These are phyloP conservation scores for Petrolisthes cinctipes DNA, from an alignment of 2,888 invertebrate species.

Conservation along the genomic window DNA sequence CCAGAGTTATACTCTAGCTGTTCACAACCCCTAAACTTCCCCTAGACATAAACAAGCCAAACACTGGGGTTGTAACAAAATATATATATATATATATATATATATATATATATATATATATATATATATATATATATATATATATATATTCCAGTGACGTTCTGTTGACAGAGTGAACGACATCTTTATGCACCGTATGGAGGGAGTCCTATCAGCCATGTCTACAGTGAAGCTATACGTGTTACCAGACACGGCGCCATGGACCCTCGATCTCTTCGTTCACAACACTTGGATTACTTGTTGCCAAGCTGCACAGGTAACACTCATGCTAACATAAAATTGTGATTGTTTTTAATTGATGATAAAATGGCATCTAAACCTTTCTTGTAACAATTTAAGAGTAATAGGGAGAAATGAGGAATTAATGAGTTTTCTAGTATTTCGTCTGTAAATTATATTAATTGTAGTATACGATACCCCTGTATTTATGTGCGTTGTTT, in stretches of 20 bases:
- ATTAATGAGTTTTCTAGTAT: no score
- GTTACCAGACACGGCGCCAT: conserved; percentile 85
- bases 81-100: background rate
- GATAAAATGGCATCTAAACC: background rate
- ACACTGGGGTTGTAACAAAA: no score
- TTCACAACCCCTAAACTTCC: no score
- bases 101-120: background rate
- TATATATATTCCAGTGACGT: background rate
- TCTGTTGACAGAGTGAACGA: conserved; percentile 75
- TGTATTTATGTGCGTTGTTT: no score
- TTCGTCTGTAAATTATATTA: no score
- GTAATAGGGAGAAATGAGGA: no score
- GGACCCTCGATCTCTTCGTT: conserved; percentile 88
- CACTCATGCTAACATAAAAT: background rate
- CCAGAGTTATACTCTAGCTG: no score
- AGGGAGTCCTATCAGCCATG: conserved; percentile 89
- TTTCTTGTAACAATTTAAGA: no score
- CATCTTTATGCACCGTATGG: conserved; percentile 89
- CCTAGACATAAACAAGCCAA: no score
- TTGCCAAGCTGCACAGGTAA: conserved; percentile 74
- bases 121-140: background rate
- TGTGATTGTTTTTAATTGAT: background rate
- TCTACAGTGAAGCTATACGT: conserved; percentile 85
- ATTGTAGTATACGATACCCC: no score
- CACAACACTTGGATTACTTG: conserved; percentile 86